Conservation (phyloP, 2,888 invertebrate genomes). For the Apamea anceps region DNA sequence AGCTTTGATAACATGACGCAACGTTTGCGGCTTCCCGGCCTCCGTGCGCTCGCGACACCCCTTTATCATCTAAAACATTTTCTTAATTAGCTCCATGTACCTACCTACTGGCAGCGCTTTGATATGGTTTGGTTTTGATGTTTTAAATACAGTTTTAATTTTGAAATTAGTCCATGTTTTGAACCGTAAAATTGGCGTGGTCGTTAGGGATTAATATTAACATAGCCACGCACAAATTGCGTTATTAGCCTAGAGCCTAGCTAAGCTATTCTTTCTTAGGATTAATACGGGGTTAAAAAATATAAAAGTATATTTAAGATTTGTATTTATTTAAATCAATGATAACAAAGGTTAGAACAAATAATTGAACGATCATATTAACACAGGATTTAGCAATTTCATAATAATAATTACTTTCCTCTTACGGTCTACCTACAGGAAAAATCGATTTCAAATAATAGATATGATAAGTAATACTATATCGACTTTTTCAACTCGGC, state of each 20-base stretch:
- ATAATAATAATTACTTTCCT: neutral
- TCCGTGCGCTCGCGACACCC: neutral
- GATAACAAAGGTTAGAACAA: neutral
- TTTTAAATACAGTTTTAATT: constrained; percentile 33
- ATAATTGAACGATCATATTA: neutral
- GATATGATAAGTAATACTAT: neutral
- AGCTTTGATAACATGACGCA: constrained; percentile 38
- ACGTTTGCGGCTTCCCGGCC: constrained; percentile 30
- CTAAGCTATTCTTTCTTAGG: neutral
- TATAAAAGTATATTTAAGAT: neutral
- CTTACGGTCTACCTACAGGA: neutral
- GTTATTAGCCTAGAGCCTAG: neutral
- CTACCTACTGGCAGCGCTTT: constrained; percentile 23
- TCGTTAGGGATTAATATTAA: neutral
- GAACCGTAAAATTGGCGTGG: neutral
- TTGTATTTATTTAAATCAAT: neutral
- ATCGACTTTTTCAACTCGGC: constrained; percentile 6
- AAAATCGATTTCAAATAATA: neutral
- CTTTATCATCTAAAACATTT: constrained; percentile 35
- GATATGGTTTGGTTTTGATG: constrained; percentile 22
- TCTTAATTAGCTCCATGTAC: constrained; percentile 50
- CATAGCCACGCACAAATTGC: neutral
- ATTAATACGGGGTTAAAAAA: neutral
- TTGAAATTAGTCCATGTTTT: constrained; percentile 16
- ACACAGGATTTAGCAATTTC: neutral